Conservation (phyloP, 2,888 invertebrate species). For the Emmelina monodactyla region DNA sequence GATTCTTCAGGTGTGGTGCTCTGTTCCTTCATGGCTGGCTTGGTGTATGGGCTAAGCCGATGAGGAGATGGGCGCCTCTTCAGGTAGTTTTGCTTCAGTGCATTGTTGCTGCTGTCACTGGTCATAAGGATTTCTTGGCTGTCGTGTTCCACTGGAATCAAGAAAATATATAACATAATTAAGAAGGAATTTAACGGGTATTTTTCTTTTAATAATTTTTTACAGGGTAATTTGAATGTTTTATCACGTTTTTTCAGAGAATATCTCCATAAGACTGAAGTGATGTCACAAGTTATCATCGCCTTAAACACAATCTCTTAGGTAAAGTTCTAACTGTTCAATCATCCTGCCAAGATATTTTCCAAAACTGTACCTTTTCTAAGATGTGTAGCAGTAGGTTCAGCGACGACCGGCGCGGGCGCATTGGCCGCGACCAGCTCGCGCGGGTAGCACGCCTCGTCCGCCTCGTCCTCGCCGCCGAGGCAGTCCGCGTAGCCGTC, state of each 20-base stretch:
- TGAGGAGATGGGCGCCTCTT: conserved; percentile 41
- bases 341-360: too few relatives aligned
- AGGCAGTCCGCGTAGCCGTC: conserved; percentile 58
- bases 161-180: too few relatives aligned
- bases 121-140: conserved; percentile 69
- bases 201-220: too few relatives aligned
- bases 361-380: too few relatives aligned
- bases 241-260: too few relatives aligned
- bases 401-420: conserved; percentile 39
- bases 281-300: too few relatives aligned
- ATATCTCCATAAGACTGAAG: too few relatives aligned
- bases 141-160: conserved; percentile 55
- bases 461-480: conserved; percentile 42
- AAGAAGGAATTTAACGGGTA: too few relatives aligned
- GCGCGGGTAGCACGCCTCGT: conserved; percentile 29
- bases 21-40: conserved; percentile 5
- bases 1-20: conserved; percentile 11
- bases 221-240: too few relatives aligned
- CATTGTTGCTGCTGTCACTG: conserved; percentile 52
- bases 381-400: too few relatives aligned
- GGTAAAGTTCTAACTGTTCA: too few relatives aligned
- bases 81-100: conserved; percentile 38
- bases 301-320: too few relatives aligned
- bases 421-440: conserved; percentile 50
- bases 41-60: conserved; percentile 36